Evolutionary conservation across 2,797 vertebrate species (phyloP).

Genomic region (Lutjanus campechanus): DNA sequence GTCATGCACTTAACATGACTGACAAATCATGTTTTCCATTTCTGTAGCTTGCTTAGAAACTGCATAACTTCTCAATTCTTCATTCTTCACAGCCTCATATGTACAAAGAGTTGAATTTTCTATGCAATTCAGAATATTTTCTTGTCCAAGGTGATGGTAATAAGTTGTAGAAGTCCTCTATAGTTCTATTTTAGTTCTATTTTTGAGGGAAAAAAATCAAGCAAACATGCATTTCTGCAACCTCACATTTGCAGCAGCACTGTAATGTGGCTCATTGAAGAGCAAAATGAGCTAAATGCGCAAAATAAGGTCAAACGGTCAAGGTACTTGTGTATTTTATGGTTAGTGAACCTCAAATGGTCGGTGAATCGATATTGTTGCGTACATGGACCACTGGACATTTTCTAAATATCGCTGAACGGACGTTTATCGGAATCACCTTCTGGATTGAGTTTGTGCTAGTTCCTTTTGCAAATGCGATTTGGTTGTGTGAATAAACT

Average conservation of each 20-base stretch:
- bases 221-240: not conserved
- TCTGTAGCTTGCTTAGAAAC: too few relatives aligned
- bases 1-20: too few relatives aligned
- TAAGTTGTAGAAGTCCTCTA: too few relatives aligned
- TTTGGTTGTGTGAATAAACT: not conserved
- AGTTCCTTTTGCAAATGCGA: not conserved
- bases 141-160: too few relatives aligned
- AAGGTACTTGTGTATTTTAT: not conserved
- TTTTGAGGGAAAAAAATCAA: not conserved
- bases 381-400: not conserved
- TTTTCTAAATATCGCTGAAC: constrained; percentile 20
- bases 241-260: not conserved
- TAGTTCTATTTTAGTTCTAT: not conserved
- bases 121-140: too few relatives aligned
- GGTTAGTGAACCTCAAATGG: not conserved
- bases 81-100: too few relatives aligned
- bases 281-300: constrained; percentile 2
- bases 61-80: too few relatives aligned
- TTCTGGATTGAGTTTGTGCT: constrained; percentile 16
- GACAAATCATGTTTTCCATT: too few relatives aligned
- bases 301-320: constrained; percentile 17
- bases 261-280: not conserved
- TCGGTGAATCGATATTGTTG: not conserved
- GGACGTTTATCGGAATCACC: not conserved
- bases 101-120: too few relatives aligned